phyloP scores from a whole-genome alignment of 2,888 invertebrate species.

The Neria commutata region DNA sequence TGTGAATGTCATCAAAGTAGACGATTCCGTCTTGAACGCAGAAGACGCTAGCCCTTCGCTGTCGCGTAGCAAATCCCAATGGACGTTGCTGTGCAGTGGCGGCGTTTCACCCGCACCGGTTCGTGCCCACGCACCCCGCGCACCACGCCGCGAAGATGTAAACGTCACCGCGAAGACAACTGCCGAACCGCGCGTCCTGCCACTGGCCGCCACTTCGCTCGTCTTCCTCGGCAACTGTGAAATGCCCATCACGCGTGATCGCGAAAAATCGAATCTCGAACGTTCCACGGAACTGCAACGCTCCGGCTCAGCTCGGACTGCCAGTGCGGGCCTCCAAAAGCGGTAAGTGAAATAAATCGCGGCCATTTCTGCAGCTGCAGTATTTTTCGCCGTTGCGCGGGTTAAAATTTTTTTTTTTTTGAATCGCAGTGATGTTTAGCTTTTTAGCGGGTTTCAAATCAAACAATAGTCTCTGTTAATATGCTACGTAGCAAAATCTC shows the following conservation, averaged over 20 bases:
- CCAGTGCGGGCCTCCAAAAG: not conserved
- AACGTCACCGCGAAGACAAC: slow-evolving; percentile 10
- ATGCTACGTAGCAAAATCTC: too few relatives aligned
- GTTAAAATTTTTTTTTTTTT: too few relatives aligned
- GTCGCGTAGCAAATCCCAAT: slow-evolving; percentile 35
- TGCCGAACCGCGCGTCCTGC: slow-evolving; percentile 36
- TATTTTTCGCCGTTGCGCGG: too few relatives aligned
- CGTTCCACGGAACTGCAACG: too few relatives aligned
- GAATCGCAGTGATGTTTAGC: too few relatives aligned
- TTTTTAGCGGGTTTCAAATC: too few relatives aligned
- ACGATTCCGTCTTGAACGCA: slow-evolving; percentile 15
- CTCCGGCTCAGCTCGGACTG: not conserved
- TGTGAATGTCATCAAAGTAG: slow-evolving; percentile 33
- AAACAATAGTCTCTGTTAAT: too few relatives aligned
- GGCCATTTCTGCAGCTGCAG: too few relatives aligned
- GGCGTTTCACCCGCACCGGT: slow-evolving; percentile 22
- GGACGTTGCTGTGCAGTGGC: slow-evolving; percentile 49
- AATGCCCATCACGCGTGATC: slow-evolving; percentile 44
- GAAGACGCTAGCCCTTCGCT: not conserved
- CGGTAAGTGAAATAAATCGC: too few relatives aligned
- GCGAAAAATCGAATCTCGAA: too few relatives aligned
- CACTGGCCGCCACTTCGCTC: slow-evolving; percentile 43
- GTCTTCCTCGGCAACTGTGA: slow-evolving; percentile 54
- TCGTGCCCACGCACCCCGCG: not conserved
- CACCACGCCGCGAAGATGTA: not conserved